Conservation (phyloP, 2,113 vertebrate species). For the Tupaia tana region DNA sequence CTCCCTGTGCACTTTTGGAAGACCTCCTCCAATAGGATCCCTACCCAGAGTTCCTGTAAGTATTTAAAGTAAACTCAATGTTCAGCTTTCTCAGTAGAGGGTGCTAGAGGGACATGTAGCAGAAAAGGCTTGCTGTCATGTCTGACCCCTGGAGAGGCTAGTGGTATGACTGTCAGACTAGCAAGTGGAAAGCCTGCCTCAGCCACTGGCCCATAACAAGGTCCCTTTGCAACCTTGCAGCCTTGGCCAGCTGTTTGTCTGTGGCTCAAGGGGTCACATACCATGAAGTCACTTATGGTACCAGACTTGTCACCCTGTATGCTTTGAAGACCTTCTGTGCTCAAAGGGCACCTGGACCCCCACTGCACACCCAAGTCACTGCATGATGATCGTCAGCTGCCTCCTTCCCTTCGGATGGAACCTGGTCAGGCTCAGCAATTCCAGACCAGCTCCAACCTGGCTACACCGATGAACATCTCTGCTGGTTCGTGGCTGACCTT, state of each 20-base stretch:
- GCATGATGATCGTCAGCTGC: not conserved
- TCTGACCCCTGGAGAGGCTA: not conserved
- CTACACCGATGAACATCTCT: not conserved
- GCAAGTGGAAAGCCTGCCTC: not conserved
- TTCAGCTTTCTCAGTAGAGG: not conserved
- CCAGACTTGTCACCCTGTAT: not conserved
- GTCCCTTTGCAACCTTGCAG: too few species aligned
- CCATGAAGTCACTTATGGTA: not conserved
- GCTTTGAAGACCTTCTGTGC: not conserved
- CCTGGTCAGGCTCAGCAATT: not conserved
- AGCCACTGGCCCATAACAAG: not conserved
- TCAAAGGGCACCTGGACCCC: not conserved
- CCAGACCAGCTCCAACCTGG: not conserved
- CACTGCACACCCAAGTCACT: not conserved
- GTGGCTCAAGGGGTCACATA: not conserved
- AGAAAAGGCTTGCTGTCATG: not conserved
- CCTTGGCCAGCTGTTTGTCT: not conserved
- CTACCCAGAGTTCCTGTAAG: not conserved
- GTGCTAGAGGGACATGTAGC: not conserved
- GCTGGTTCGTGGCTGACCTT: not conserved
- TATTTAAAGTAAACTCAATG: not conserved
- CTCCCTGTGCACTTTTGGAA: too few species aligned
- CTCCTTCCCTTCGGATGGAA: not conserved
- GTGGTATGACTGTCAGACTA: not conserved
- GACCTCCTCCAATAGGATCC: too few species aligned